Conservation (phyloP, 2,888 invertebrate species). For the Drosophila tripunctata region DNA sequence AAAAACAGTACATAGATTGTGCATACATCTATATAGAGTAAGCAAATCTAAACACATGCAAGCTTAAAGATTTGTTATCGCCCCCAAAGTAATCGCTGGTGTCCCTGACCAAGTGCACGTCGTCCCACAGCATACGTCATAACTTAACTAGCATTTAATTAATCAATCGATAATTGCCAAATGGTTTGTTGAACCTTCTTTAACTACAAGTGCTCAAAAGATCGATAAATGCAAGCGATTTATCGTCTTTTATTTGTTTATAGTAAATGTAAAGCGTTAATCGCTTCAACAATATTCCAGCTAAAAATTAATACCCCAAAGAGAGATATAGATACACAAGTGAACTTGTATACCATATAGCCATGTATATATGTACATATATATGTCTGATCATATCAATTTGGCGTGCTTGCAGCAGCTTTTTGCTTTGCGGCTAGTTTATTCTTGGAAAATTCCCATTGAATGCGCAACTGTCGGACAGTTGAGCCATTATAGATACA, state of each 20-base stretch:
- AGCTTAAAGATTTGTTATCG: slow-evolving; percentile 48
- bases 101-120: slow-evolving; percentile 73
- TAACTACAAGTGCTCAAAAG: not conserved
- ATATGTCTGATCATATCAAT: slow-evolving; percentile 25
- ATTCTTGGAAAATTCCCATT: slow-evolving; percentile 52
- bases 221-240: slow-evolving; percentile 3
- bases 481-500: slow-evolving; percentile 45
- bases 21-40: no score
- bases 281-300: slow-evolving; percentile 11
- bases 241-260: slow-evolving; percentile 5
- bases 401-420: slow-evolving; percentile 23
- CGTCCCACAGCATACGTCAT: slow-evolving; percentile 40
- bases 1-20: slow-evolving; percentile 27
- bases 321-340: slow-evolving; percentile 15
- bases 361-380: slow-evolving; percentile 6
- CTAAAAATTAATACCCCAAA: slow-evolving; percentile 20
- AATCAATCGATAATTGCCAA: slow-evolving; percentile 22
- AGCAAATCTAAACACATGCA: slow-evolving; percentile 32
- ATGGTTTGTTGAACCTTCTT: not conserved
- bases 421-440: slow-evolving; percentile 34
- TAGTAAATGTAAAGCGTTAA: not conserved
- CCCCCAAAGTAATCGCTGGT: slow-evolving; percentile 11
- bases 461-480: slow-evolving; percentile 55
- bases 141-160: slow-evolving; percentile 27
- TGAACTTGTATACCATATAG: not conserved